Conservation (phyloP, 2,888 invertebrate genomes). For the Phyllotreta cruciferae region DNA sequence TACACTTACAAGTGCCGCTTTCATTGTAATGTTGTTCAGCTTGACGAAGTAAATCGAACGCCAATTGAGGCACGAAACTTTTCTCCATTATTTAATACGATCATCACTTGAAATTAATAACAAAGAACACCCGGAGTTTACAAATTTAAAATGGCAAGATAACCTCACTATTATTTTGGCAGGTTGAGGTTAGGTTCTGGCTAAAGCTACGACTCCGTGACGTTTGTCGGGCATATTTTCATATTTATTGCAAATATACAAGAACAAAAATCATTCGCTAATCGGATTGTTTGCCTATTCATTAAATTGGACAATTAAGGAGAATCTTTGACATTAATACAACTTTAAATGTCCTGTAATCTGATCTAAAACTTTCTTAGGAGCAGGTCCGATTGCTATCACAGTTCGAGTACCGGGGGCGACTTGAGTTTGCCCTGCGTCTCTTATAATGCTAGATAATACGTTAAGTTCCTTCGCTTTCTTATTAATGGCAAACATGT, state of each 20-base stretch:
- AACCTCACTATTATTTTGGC: background rate
- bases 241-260: background rate
- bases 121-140: background rate
- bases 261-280: too few species aligned
- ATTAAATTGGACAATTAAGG: background rate
- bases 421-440: constrained; percentile 95
- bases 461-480: constrained; percentile 76
- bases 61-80: constrained; percentile 41
- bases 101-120: background rate
- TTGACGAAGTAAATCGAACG: constrained; percentile 44
- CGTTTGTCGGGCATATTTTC: background rate
- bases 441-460: constrained; percentile 77
- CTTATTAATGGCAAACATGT: constrained; percentile 72
- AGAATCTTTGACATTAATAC: constrained; percentile 66
- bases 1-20: constrained; percentile 43
- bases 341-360: constrained; percentile 90
- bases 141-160: too few species aligned
- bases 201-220: background rate
- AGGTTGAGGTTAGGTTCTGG: background rate
- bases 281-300: too few species aligned
- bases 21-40: constrained; percentile 43
- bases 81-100: constrained; percentile 26
- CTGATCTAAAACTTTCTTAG: constrained; percentile 75
- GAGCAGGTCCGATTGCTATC: constrained; percentile 91
- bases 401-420: constrained; percentile 89